phyloP scores from a whole-genome alignment of 1,140 invertebrate genomes.

The Sycophaga agraensis region DNA sequence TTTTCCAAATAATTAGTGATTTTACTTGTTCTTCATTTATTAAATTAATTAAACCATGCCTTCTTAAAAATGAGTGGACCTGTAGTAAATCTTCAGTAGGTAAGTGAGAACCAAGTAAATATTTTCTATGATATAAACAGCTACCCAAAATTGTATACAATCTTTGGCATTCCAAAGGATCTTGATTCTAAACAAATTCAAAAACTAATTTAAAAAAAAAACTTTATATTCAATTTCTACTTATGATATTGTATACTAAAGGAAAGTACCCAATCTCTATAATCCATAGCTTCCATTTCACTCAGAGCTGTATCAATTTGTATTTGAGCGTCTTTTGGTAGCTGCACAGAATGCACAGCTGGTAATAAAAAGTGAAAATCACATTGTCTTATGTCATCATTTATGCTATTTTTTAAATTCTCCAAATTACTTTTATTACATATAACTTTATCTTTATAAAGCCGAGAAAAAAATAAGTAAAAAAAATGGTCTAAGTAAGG shows the following conservation, averaged over 20 bases:
- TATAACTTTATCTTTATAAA: constrained; percentile 44
- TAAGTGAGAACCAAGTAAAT: constrained; percentile 72
- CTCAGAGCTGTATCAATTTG: constrained; percentile 78
- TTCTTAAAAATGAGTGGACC: constrained; percentile 68
- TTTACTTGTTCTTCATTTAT: constrained; percentile 66
- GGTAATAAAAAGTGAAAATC: constrained; percentile 49
- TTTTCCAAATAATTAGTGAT: constrained; percentile 75
- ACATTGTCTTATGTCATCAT: constrained; percentile 28
- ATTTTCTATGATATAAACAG: constrained; percentile 71
- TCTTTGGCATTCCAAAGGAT: constrained; percentile 74
- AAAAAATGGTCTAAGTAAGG: constrained; percentile 61
- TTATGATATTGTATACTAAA: constrained; percentile 11
- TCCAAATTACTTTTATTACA: constrained; percentile 20
- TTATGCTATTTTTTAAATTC: constrained; percentile 18
- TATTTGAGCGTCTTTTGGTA: constrained; percentile 73
- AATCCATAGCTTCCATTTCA: constrained; percentile 80
- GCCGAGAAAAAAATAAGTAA: constrained; percentile 56
- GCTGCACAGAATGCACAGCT: constrained; percentile 62
- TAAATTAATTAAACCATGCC: constrained; percentile 69
- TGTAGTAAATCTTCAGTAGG: constrained; percentile 69
- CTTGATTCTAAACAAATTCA: constrained; percentile 65
- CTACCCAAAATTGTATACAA: constrained; percentile 75
- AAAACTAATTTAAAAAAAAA: background rate
- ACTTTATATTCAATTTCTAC: background rate
- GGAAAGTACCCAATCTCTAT: constrained; percentile 71